These are phyloP conservation scores for Miltochrista miniata DNA, from an alignment of 2,888 invertebrate genomes.

Conservation along the genomic window DNA sequence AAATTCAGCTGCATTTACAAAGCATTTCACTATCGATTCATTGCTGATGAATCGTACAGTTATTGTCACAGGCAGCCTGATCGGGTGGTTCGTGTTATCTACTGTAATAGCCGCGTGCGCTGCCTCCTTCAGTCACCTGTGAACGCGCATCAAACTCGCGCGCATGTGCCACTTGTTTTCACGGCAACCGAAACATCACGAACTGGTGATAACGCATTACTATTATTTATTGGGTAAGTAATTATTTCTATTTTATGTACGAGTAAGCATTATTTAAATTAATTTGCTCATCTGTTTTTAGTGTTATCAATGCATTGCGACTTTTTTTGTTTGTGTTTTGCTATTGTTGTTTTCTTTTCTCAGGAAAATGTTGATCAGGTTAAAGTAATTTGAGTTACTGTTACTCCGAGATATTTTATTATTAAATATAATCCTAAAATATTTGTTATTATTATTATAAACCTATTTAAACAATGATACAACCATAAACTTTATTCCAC, in stretches of 20 bases:
- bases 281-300: neutral
- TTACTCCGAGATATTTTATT: too few relatives aligned
- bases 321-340: neutral
- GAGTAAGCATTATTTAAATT: neutral
- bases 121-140: constrained; percentile 37
- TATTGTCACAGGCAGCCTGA: constrained; percentile 11
- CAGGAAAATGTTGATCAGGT: too few relatives aligned
- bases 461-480: too few relatives aligned
- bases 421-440: too few relatives aligned
- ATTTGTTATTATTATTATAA: too few relatives aligned
- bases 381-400: too few relatives aligned
- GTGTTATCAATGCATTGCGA: neutral
- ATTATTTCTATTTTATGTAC: neutral
- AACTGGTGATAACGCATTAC: neutral
- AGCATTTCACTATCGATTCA: constrained; percentile 48
- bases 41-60: constrained; percentile 87
- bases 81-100: constrained; percentile 28
- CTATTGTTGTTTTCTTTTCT: too few relatives aligned
- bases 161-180: constrained; percentile 11
- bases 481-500: too few relatives aligned
- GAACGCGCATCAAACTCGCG: constrained; percentile 37
- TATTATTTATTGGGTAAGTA: constrained; percentile 1
- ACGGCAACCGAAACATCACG: neutral
- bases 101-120: constrained; percentile 21
- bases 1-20: neutral